Conservation (phyloP, 1,140 invertebrate species). For the Cryptotermes secundus region DNA sequence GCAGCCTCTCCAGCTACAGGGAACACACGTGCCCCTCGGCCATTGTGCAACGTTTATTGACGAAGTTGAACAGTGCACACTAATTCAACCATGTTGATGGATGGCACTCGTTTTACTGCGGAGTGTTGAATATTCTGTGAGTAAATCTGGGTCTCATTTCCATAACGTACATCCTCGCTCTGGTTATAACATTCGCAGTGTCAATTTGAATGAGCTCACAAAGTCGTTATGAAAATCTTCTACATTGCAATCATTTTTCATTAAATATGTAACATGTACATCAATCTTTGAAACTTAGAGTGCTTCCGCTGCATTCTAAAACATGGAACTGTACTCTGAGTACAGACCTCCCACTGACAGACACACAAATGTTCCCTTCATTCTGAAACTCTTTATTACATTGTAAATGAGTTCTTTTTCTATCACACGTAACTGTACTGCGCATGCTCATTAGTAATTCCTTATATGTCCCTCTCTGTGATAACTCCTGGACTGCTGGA, state of each 20-base stretch:
- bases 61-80: too few species aligned
- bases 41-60: too few species aligned
- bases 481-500: not conserved
- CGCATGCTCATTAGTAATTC: not conserved
- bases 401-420: not conserved
- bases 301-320: not conserved
- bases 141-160: too few species aligned
- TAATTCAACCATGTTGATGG: too few species aligned
- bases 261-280: not conserved
- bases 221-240: not conserved
- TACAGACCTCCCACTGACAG: too few species aligned
- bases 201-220: too few species aligned
- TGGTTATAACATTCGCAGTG: too few species aligned
- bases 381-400: not conserved
- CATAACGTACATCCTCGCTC: too few species aligned
- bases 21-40: too few species aligned
- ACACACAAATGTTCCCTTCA: not conserved
- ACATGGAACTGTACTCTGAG: not conserved
- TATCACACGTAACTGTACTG: not conserved
- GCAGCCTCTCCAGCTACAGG: too few species aligned
- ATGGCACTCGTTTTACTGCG: too few species aligned
- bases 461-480: not conserved
- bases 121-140: too few species aligned
- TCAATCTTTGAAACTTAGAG: slow-evolving; percentile 17
- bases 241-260: not conserved